A percentile compares a stretch with the other conserved stretches of the same genome.
Conservation (phyloP, 2,113 vertebrate genomes). For the Dromiciops gliroides region DNA sequence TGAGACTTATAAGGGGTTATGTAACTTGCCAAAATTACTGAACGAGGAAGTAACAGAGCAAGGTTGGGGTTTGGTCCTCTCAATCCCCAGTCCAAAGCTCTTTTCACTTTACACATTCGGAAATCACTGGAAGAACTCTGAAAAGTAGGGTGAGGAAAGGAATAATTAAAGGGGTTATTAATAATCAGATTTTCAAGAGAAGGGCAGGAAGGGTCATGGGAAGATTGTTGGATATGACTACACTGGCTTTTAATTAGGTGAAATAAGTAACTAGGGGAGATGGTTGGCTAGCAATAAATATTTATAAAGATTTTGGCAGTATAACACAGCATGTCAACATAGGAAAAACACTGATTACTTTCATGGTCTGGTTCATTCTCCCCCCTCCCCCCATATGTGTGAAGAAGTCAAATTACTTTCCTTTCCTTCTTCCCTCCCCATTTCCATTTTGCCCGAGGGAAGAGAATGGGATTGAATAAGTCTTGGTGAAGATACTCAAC, state of each 20-base stretch:
- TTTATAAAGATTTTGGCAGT: not conserved
- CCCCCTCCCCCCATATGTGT: not conserved
- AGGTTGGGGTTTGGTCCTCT: not conserved
- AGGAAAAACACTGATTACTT: not conserved
- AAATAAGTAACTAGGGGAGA: not conserved
- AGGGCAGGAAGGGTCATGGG: not conserved
- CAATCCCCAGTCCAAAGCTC: not conserved
- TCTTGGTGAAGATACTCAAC: not conserved
- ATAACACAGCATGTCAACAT: not conserved
- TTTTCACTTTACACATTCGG: not conserved
- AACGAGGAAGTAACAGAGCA: not conserved
- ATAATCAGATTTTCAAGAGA: not conserved
- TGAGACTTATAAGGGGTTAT: not conserved
- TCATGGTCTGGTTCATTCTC: not conserved
- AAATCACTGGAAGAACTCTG: not conserved
- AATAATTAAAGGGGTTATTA: not conserved
- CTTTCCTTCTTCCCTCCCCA: not conserved
- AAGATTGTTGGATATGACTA: not conserved
- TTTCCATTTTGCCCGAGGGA: not conserved
- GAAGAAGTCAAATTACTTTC: not conserved
- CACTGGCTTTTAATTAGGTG: not conserved
- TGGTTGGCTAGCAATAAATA: not conserved
- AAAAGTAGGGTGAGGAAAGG: not conserved
- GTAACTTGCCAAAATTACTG: not conserved
- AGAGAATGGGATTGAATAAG: not conserved